These are phyloP conservation scores for Heterotilapia buettikoferi DNA, from an alignment of 2,113 vertebrate genomes.

Conservation along the genomic window DNA sequence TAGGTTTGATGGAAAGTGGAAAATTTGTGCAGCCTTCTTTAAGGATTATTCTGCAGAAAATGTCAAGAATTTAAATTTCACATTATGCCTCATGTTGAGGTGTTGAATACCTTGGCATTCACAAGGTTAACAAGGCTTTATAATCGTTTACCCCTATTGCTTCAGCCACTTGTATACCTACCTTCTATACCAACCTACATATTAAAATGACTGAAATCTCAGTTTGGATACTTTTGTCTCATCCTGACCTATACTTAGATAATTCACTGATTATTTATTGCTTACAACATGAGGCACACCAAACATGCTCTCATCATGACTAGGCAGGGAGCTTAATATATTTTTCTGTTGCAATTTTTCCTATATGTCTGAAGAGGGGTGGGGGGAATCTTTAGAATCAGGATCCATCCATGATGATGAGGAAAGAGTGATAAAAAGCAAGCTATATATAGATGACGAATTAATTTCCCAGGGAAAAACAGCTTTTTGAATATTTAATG, in stretches of 20 bases:
- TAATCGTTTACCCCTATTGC: not conserved
- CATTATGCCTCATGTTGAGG: not conserved
- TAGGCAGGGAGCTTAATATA: conserved; percentile 47
- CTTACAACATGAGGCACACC: not conserved
- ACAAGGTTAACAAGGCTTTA: not conserved
- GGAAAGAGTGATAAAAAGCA: conserved; percentile 53
- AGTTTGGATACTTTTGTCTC: not conserved
- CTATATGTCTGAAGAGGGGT: not conserved
- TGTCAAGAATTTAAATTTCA: not conserved
- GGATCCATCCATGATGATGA: conserved; percentile 45
- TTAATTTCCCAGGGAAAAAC: conserved; percentile 48
- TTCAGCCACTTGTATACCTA: not conserved
- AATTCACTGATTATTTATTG: conserved; percentile 31
- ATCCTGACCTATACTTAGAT: conserved; percentile 12
- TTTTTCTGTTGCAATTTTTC: conserved; percentile 38
- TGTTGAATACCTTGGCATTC: conserved; percentile 22
- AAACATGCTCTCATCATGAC: conserved; percentile 8
- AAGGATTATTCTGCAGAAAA: not conserved
- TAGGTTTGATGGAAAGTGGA: not conserved
- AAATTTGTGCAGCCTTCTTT: not conserved
- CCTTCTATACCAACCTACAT: not conserved
- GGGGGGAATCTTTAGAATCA: conserved; percentile 12
- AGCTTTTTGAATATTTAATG: conserved; percentile 64
- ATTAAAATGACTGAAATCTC: not conserved
- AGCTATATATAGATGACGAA: conserved; percentile 67